A percentile compares a stretch with the other conserved stretches of the same genome.
phyloP scores from a whole-genome alignment of 2,113 vertebrate species.

The Tenrec ecaudatus region DNA sequence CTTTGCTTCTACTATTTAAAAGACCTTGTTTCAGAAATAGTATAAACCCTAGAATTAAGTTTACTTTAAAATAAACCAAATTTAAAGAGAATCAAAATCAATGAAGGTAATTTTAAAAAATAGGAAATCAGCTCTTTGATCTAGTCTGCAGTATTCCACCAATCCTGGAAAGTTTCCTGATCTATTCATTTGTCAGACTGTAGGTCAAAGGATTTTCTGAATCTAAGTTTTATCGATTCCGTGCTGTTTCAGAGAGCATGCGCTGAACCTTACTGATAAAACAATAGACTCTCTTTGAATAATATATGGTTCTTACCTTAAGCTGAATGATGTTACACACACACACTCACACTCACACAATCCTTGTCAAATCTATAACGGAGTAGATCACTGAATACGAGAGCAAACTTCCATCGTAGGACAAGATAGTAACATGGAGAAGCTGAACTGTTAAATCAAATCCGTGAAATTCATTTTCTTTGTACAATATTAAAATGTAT shows the following conservation, averaged over 20 bases:
- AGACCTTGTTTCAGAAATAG: slow-evolving; percentile 47
- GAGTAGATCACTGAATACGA: slow-evolving; percentile 56
- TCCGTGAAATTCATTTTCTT: slow-evolving; percentile 71
- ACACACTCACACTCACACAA: neutral
- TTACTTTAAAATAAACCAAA: slow-evolving; percentile 34
- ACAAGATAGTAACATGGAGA: slow-evolving; percentile 70
- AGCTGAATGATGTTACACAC: neutral
- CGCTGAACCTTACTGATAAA: slow-evolving; percentile 52
- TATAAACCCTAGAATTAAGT: neutral
- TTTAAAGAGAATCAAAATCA: slow-evolving; percentile 48
- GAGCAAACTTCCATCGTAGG: slow-evolving; percentile 31
- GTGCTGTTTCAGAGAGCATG: slow-evolving; percentile 62
- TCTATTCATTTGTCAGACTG: slow-evolving; percentile 55
- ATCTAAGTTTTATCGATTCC: slow-evolving; percentile 68
- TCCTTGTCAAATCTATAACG: slow-evolving; percentile 32
- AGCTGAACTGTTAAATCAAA: slow-evolving; percentile 78
- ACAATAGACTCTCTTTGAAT: slow-evolving; percentile 66
- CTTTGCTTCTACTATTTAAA: slow-evolving; percentile 53
- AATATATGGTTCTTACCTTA: slow-evolving; percentile 53
- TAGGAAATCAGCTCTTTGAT: slow-evolving; percentile 47
- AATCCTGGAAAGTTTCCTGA: slow-evolving; percentile 35
- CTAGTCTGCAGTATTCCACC: slow-evolving; percentile 30
- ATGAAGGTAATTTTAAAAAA: slow-evolving; percentile 66
- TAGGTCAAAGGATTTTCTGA: slow-evolving; percentile 67
- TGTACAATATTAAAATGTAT: slow-evolving; percentile 80